Percentiles rank a stretch among this genome's conserved stretches.
Conservation (phyloP, 2,797 vertebrate genomes). For the Meriones psammophilus region DNA sequence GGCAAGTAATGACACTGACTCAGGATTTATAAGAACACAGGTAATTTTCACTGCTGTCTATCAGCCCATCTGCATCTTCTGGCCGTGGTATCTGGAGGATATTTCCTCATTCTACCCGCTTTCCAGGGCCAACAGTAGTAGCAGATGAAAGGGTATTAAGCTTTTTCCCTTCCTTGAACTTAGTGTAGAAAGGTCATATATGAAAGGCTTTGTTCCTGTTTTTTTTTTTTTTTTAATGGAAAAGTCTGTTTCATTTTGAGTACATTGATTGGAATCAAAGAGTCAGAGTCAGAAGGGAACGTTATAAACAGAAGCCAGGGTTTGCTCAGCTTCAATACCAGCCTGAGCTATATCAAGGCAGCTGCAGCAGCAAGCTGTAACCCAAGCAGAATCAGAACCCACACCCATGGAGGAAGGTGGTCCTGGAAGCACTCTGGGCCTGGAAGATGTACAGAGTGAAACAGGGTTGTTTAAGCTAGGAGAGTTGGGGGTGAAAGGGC, state of each 20-base stretch:
- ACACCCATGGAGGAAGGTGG: background rate
- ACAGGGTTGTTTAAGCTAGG: background rate
- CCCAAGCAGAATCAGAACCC: constrained; percentile 41
- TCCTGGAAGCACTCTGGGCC: constrained; percentile 3
- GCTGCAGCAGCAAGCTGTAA: constrained; percentile 56
- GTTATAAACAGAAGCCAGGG: constrained; percentile 72
- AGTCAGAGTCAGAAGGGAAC: constrained; percentile 64
- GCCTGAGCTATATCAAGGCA: constrained; percentile 69
- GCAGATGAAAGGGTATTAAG: constrained; percentile 6
- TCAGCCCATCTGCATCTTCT: background rate
- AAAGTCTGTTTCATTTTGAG: constrained; percentile 75
- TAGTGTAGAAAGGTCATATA: constrained; percentile 9
- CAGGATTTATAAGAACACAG: background rate
- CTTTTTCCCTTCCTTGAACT: background rate
- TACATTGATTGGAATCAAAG: constrained; percentile 69
- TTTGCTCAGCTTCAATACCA: constrained; percentile 70
- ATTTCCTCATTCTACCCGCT: background rate
- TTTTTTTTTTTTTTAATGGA: constrained; percentile 43
- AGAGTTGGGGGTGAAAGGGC: background rate
- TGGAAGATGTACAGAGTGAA: constrained; percentile 28
- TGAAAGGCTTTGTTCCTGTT: constrained; percentile 53
- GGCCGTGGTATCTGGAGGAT: background rate
- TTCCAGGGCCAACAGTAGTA: constrained; percentile 30
- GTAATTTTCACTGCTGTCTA: background rate
- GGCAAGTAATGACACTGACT: background rate